phyloP scores from a whole-genome alignment of 1,140 invertebrate species.

The Euura saliciscinereae region DNA sequence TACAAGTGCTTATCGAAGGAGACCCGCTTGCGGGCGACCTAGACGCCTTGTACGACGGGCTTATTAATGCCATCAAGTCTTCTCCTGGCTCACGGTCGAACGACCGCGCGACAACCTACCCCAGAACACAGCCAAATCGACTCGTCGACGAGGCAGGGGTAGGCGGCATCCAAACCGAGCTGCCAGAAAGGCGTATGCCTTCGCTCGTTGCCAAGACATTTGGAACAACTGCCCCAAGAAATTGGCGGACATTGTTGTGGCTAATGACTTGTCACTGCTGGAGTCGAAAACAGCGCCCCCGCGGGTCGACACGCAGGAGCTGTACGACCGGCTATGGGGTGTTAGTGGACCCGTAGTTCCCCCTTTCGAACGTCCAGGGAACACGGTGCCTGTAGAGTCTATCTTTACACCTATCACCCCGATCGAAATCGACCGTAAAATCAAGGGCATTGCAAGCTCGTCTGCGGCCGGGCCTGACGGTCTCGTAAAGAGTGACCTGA shows the following conservation, averaged over 20 bases:
- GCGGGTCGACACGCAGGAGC: background rate
- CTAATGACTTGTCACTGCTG: background rate
- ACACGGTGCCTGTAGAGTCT: background rate
- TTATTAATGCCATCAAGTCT: too few relatives aligned
- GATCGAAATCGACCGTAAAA: background rate
- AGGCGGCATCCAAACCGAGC: too few relatives aligned
- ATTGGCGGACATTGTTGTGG: background rate
- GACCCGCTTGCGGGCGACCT: background rate
- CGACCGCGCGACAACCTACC: background rate
- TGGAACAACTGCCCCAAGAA: background rate
- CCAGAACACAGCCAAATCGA: background rate
- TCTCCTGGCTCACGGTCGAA: too few relatives aligned
- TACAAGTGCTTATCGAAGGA: background rate
- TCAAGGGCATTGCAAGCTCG: background rate
- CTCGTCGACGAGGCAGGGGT: background rate
- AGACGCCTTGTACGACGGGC: background rate
- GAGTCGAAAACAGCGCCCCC: background rate
- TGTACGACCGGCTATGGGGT: slow-evolving; percentile 3
- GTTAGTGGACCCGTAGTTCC: background rate
- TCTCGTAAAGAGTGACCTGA: background rate
- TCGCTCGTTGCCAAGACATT: background rate
- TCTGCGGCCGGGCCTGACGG: slow-evolving; percentile 14
- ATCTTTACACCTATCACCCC: background rate
- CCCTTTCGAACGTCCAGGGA: background rate
- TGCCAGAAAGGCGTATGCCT: too few relatives aligned